Conservation (phyloP, 2,797 vertebrate genomes). For the Valencia hispanica region DNA sequence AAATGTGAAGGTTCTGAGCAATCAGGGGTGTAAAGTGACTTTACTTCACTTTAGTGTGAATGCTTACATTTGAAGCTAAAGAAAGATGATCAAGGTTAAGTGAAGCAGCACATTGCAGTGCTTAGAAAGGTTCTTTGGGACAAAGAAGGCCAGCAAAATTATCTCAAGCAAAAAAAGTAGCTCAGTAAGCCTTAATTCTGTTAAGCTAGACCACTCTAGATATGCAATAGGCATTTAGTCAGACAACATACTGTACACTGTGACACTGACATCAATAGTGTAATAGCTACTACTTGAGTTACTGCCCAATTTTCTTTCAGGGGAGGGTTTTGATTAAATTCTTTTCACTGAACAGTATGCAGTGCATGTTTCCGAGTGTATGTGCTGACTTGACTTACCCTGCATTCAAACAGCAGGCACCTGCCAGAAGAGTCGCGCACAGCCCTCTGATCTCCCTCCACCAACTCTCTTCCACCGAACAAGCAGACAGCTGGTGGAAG, state of each 20-base stretch:
- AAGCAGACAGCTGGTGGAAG: conserved; percentile 85
- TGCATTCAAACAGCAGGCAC: conserved; percentile 92
- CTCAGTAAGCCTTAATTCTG: background rate
- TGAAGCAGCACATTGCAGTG: background rate
- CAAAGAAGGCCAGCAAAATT: background rate
- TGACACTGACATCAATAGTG: conserved; percentile 25
- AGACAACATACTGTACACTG: conserved; percentile 21
- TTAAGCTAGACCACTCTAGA: conserved; percentile 1
- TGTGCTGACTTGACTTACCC: conserved; percentile 80
- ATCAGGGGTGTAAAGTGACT: background rate
- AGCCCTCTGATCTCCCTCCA: conserved; percentile 89
- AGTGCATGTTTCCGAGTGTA: conserved; percentile 13
- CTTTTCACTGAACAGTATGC: conserved; percentile 11
- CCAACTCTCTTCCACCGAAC: conserved; percentile 88
- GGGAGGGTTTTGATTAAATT: conserved; percentile 26
- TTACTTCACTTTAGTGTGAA: background rate
- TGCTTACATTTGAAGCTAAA: background rate
- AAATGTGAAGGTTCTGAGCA: background rate
- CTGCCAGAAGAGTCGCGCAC: conserved; percentile 88
- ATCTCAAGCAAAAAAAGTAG: background rate
- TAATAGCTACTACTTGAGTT: conserved; percentile 24
- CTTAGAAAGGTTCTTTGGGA: background rate
- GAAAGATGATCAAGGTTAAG: background rate
- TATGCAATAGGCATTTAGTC: conserved; percentile 32
- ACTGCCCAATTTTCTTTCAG: conserved; percentile 18